Evolutionary conservation across 2,888 invertebrate species (phyloP).

Genomic region (Plebejus argus): DNA sequence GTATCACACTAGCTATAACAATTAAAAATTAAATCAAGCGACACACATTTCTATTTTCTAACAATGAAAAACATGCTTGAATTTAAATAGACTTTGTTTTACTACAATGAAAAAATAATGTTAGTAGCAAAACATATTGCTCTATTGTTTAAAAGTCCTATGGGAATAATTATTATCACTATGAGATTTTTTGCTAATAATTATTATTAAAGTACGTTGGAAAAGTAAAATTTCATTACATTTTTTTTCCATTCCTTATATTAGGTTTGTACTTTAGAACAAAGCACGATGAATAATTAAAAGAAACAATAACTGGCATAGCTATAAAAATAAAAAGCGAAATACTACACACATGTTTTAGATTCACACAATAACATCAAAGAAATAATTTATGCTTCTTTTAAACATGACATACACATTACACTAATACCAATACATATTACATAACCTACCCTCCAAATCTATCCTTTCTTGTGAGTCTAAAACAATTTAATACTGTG

Average conservation of each 20-base stretch:
- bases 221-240: neutral
- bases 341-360: slow-evolving; percentile 54
- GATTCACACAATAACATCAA: slow-evolving; percentile 61
- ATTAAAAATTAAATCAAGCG: neutral
- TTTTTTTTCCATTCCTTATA: neutral
- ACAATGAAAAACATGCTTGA: neutral
- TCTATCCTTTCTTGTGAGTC: slow-evolving; percentile 71
- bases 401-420: slow-evolving; percentile 25
- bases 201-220: no score
- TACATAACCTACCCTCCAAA: slow-evolving; percentile 61
- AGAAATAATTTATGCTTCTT: slow-evolving; percentile 44
- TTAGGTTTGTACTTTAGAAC: neutral
- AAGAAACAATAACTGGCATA: neutral
- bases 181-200: no score
- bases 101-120: no score
- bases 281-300: neutral
- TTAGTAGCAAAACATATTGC: no score
- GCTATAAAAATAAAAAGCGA: neutral
- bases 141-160: no score
- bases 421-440: no score
- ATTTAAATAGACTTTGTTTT: neutral
- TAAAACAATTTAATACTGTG: slow-evolving; percentile 66
- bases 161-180: no score
- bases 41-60: neutral
- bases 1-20: neutral